Base-by-base conservation (phyloP, 37 sponge, comb jelly and placozoan species). In the Amphimedon queenslandica region DNA sequence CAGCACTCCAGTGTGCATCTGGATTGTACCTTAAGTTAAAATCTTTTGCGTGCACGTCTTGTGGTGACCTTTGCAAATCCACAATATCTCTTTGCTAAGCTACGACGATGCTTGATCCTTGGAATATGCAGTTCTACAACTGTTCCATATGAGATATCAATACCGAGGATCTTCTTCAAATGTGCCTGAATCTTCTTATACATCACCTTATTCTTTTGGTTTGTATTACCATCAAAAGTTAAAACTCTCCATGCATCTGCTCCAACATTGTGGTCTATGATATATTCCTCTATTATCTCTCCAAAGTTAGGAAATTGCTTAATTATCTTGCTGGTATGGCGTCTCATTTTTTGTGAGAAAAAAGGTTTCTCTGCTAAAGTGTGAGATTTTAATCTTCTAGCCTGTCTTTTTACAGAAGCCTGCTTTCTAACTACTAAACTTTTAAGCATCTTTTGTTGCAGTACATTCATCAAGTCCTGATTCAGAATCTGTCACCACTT, bases 181-280 rank as follows among this genome's bases (percentile, higher is more conserved):
- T 83, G 77, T 33, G 51, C 4, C 27, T 40, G 70, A 21, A 82
- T 82, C 4, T 29, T 69, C 20, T 31, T 53, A 69, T 75, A 82
- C 0, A 76, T 82, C 16, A 75, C 83, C 66, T 82, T 74, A 30
- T 43, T 34, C 28, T 74, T 75, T 10, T 69, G 6, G 13, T 82
- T 43, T 30, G 5, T 6, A 60, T 82, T 82, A 4, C 83, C 83
- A 75, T 82, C 83, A 58, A 82, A 82, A 1, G 76, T 82, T 2
- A 82, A 37, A 0, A 82, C 65, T 1, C 83, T 27, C 83, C 83
- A 75, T 0, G 65, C 53, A 40, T 82, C 83, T 10, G 76, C 83
- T 33, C 83, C 76, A 37, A 75, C 51, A 2, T 37, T 21, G 39
- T 23, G 36, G 2, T 4, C 28, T 13, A 4, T 6, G 3, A 75